Evolutionary conservation across 2,888 invertebrate species (phyloP).

Genomic region (Pseudolycoriella hygida): DNA sequence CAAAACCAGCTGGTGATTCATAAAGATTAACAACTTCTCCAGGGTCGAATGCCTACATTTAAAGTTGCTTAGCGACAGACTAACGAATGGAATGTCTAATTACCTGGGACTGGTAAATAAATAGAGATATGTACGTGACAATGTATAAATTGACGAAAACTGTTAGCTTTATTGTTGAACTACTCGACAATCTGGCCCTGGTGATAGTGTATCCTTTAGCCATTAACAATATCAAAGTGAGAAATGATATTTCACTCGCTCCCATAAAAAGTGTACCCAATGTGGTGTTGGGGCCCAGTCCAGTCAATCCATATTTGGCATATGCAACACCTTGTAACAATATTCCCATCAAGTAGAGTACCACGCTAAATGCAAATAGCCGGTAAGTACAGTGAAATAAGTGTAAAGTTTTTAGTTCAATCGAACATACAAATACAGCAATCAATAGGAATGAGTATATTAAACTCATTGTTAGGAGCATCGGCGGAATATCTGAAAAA

Average conservation of each 20-base stretch:
- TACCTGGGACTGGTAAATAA: slow-evolving; percentile 65
- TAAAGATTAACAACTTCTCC: slow-evolving; percentile 79
- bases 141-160: slow-evolving; percentile 63
- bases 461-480: slow-evolving; percentile 55
- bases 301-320: slow-evolving; percentile 59
- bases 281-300: slow-evolving; percentile 37
- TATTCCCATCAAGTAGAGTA: slow-evolving; percentile 52
- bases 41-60: slow-evolving; percentile 64
- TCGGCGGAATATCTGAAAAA: slow-evolving; percentile 66
- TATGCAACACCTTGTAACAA: slow-evolving; percentile 50
- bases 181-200: slow-evolving; percentile 54
- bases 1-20: slow-evolving; percentile 80
- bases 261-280: slow-evolving; percentile 50
- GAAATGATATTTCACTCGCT: slow-evolving; percentile 53
- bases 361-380: slow-evolving; percentile 54
- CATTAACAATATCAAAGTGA: slow-evolving; percentile 61
- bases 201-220: slow-evolving; percentile 87
- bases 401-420: slow-evolving; percentile 59
- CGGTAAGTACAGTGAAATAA: slow-evolving; percentile 79
- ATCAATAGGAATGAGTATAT: slow-evolving; percentile 54
- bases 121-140: slow-evolving; percentile 54
- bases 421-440: slow-evolving; percentile 53
- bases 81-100: slow-evolving; percentile 8
- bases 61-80: slow-evolving; percentile 8
- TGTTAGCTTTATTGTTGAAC: slow-evolving; percentile 57